phyloP scores from a whole-genome alignment of 2,888 invertebrate genomes.

The Drosophila limbata region DNA sequence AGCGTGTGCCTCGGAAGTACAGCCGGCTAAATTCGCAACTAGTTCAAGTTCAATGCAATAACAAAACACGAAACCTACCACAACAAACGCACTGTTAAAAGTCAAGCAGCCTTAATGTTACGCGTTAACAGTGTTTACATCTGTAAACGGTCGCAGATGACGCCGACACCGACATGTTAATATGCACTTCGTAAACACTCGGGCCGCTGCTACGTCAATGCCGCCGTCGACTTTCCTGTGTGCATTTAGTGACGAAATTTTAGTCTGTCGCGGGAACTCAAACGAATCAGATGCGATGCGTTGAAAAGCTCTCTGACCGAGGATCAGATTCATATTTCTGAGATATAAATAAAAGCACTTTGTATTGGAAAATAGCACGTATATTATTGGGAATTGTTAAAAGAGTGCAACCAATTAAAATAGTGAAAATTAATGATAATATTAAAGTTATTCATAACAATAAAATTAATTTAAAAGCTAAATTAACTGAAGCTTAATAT shows the following conservation, averaged over 20 bases:
- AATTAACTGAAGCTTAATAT: neutral
- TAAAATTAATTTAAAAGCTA: neutral
- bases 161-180: slow-evolving; percentile 1
- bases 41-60: slow-evolving; percentile 79
- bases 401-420: neutral
- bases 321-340: slow-evolving; percentile 16
- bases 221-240: slow-evolving; percentile 19
- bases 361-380: slow-evolving; percentile 1
- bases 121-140: slow-evolving; percentile 3
- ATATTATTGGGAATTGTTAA: neutral
- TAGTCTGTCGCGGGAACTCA: slow-evolving; percentile 69
- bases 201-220: slow-evolving; percentile 21
- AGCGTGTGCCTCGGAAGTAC: slow-evolving; percentile 31
- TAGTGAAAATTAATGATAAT: neutral
- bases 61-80: slow-evolving; percentile 49
- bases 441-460: neutral
- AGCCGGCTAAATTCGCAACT: slow-evolving; percentile 58
- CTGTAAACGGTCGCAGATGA: slow-evolving; percentile 5
- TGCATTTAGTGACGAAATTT: slow-evolving; percentile 17
- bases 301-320: neutral
- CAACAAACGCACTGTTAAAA: slow-evolving; percentile 46
- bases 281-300: slow-evolving; percentile 55
- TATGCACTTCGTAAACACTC: slow-evolving; percentile 30
- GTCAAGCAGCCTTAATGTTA: slow-evolving; percentile 35
- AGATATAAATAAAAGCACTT: neutral